phyloP scores from a whole-genome alignment of 2,888 invertebrate genomes.

The Epicampocera succincta region DNA sequence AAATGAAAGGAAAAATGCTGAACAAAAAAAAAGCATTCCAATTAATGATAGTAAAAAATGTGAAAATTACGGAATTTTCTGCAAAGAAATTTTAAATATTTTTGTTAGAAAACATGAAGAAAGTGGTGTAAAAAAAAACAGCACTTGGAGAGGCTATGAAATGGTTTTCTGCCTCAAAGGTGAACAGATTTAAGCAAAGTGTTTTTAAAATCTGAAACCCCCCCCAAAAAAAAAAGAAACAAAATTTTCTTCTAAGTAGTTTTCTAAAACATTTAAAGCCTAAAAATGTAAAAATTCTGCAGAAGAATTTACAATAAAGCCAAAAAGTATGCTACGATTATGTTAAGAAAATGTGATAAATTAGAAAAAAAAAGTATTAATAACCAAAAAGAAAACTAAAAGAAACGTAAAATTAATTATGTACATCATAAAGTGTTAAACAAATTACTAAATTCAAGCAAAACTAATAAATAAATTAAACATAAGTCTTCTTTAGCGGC shows the following conservation, averaged over 20 bases:
- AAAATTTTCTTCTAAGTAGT: background rate
- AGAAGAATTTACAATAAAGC: constrained; percentile 29
- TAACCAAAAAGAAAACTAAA: constrained; percentile 16
- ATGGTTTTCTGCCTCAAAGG: too few relatives aligned
- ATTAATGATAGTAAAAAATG: background rate
- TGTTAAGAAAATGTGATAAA: constrained; percentile 61
- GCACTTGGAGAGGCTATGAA: too few relatives aligned
- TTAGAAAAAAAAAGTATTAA: constrained; percentile 39
- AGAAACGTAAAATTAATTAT: constrained; percentile 10
- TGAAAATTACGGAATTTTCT: background rate
- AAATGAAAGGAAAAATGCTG: background rate
- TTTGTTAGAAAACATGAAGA: too few relatives aligned
- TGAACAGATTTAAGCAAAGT: constrained; percentile 1
- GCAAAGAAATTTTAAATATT: too few relatives aligned
- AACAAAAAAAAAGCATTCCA: constrained; percentile 14
- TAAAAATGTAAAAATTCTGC: constrained; percentile 29
- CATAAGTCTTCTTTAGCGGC: constrained; percentile 56
- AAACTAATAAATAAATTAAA: constrained; percentile 17
- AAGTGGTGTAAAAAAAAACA: too few relatives aligned
- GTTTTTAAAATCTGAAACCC: background rate
- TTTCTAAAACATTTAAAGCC: background rate
- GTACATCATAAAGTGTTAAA: constrained; percentile 30
- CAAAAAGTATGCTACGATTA: constrained; percentile 51
- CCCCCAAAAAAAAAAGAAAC: too few relatives aligned
- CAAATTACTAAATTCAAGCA: constrained; percentile 21